These are phyloP conservation scores for Ommatoiulus sabulosus DNA, from an alignment of 2,888 invertebrate genomes.

Conservation along the genomic window DNA sequence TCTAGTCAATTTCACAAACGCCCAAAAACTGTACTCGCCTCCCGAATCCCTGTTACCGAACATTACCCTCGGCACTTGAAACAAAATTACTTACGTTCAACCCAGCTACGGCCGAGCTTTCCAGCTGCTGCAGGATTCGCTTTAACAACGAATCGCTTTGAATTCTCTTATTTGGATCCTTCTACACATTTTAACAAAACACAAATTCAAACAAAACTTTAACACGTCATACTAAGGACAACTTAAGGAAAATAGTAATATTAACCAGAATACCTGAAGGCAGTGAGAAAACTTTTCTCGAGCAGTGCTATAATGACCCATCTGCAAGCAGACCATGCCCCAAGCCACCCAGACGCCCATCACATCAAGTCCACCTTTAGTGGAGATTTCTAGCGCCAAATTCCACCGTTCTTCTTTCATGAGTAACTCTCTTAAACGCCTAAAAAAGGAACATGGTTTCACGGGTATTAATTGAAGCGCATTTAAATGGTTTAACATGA, in stretches of 20 bases:
- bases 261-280: constrained; percentile 63
- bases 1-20: too few species aligned
- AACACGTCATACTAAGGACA: neutral
- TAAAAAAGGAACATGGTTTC: neutral
- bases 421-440: constrained; percentile 78
- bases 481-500: too few species aligned
- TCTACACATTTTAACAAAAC: neutral
- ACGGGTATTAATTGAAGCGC: too few species aligned
- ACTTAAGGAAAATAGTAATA: neutral
- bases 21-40: too few species aligned
- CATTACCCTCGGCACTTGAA: too few species aligned
- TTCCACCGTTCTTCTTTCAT: constrained; percentile 89
- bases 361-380: constrained; percentile 84
- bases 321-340: constrained; percentile 85
- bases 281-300: constrained; percentile 79
- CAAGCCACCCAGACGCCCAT: constrained; percentile 86
- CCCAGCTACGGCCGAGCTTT: neutral
- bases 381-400: constrained; percentile 79
- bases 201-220: constrained; percentile 4
- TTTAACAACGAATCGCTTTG: constrained; percentile 24
- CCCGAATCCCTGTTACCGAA: too few species aligned
- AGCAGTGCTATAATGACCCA: constrained; percentile 82
- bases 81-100: constrained; percentile 12
- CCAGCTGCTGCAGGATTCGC: constrained; percentile 46
- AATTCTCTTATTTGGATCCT: constrained; percentile 44